A percentile compares a stretch with the other conserved stretches of the same genome.
These are phyloP conservation scores for Syngnathus scovelli DNA, from an alignment of 2,113 vertebrate genomes.

Conservation along the genomic window DNA sequence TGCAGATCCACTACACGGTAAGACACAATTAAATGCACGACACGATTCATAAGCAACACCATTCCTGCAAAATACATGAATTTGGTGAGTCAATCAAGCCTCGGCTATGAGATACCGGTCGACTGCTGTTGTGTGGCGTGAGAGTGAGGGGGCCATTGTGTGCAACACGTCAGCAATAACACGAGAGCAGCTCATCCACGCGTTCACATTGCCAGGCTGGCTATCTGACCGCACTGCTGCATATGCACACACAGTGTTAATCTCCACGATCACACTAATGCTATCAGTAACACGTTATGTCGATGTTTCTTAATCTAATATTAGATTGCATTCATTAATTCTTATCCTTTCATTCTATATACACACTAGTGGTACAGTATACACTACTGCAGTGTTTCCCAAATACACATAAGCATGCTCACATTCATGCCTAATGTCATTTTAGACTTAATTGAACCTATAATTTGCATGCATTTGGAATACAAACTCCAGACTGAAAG, in stretches of 20 bases:
- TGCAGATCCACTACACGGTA: conserved; percentile 92
- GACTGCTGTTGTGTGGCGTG: not conserved
- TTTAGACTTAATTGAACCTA: too few relatives aligned
- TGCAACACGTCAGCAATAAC: conserved; percentile 85
- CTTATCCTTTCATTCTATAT: not conserved
- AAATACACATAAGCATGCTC: too few relatives aligned
- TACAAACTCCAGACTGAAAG: not conserved
- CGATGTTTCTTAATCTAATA: not conserved
- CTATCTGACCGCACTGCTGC: not conserved
- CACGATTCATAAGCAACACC: too few relatives aligned
- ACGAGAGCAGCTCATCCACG: conserved; percentile 1
- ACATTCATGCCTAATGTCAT: not conserved
- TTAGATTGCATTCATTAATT: not conserved
- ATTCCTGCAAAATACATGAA: not conserved
- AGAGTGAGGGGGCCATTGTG: conserved; percentile 4
- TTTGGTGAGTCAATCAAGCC: not conserved
- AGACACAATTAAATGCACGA: conserved; percentile 32
- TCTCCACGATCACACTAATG: not conserved
- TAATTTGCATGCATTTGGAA: not conserved
- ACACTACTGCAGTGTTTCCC: not conserved
- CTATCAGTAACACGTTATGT: not conserved
- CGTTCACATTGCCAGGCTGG: conserved; percentile 1
- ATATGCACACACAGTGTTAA: not conserved
- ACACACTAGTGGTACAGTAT: not conserved
- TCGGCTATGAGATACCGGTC: not conserved